Evolutionary conservation across 1,140 invertebrate genomes (phyloP), one percentile per base, ranked within the genome.

Genomic region (Parapsyche elsis): DNA sequence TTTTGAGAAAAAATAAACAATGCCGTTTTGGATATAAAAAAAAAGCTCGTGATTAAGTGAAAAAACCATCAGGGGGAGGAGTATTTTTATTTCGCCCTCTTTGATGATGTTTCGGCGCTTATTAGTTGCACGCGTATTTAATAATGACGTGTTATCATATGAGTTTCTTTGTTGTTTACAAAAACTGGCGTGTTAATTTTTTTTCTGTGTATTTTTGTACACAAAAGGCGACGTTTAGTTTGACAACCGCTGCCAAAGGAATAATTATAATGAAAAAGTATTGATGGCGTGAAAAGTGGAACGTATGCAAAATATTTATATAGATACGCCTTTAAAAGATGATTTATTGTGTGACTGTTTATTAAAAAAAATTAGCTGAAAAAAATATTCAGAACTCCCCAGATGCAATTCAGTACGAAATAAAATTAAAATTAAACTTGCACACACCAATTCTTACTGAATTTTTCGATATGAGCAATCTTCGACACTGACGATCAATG

Each of bases 31-130:
- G 49, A 74, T n/a, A n/a, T n/a, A n/a, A n/a, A n/a, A 75, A 75
- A 30, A 75, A 75, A 26, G 49, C 46, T 16, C 14, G 49, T 75
- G 73, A 75, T 75, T 75, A 75, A 75, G 73, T 75, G 73, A 75
- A 75, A 67, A 53, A 26, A 30, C 5, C 19, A 16, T 9, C 57
- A 1, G n/a, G 57, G 30, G 30, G 30, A 38, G 30, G 30, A 38
- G 30, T 53, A 2, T 53, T 53, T 53, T 53, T 53, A 53, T 53
- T 53, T 53, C 49, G 12, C 49, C 49, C 49, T 53, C 21, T 67
- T 67, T 67, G 64, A 67, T 67, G 64, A 67, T 67, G 24, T 67
- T 67, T 26, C 64, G n/a, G 57, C 57, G 57, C 57, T 61, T 61
- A 61, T 61, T 61, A 61, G 57, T 61, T 19, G 16, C 21, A 19